Conservation (phyloP, 2,888 invertebrate genomes). For the Trichacis sp. region DNA sequence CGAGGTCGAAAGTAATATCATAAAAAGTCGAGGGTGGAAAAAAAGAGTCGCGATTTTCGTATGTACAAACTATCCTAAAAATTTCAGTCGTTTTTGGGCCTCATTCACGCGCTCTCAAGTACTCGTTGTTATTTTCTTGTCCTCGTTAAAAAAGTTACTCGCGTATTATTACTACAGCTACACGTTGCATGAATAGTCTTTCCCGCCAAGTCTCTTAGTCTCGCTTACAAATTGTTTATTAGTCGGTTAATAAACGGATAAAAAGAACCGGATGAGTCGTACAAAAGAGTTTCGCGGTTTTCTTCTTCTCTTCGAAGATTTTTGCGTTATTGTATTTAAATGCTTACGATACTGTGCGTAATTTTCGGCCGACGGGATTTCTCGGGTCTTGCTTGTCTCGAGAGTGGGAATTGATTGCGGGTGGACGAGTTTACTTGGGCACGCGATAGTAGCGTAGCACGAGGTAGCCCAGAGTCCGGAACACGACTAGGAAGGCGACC, state of each 20-base stretch:
- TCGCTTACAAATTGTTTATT: constrained; percentile 41
- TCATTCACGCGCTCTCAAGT: background rate
- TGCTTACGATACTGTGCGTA: constrained; percentile 17
- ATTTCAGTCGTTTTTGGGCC: constrained; percentile 5
- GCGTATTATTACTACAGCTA: too few species aligned
- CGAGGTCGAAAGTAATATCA: background rate
- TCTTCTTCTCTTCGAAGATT: background rate
- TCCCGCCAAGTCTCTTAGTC: constrained; percentile 51
- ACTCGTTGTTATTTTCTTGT: constrained; percentile 5
- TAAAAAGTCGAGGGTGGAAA: background rate
- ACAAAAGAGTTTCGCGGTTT: background rate
- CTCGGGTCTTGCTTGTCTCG: background rate
- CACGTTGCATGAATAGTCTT: constrained; percentile 44
- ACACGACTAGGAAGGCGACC: constrained; percentile 78
- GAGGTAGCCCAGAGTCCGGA: constrained; percentile 79
- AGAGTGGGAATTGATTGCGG: constrained; percentile 18
- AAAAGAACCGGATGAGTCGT: constrained; percentile 24
- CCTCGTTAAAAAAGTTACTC: constrained; percentile 3
- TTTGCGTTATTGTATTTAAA: constrained; percentile 11
- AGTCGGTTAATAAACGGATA: constrained; percentile 14
- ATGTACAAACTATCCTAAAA: constrained; percentile 1
- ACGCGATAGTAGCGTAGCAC: constrained; percentile 79
- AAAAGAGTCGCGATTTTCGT: background rate
- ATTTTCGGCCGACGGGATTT: constrained; percentile 8
- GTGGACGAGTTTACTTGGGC: constrained; percentile 71